Evolutionary conservation across 1,140 invertebrate species (phyloP).

Genomic region (Drosophila repletoides): DNA sequence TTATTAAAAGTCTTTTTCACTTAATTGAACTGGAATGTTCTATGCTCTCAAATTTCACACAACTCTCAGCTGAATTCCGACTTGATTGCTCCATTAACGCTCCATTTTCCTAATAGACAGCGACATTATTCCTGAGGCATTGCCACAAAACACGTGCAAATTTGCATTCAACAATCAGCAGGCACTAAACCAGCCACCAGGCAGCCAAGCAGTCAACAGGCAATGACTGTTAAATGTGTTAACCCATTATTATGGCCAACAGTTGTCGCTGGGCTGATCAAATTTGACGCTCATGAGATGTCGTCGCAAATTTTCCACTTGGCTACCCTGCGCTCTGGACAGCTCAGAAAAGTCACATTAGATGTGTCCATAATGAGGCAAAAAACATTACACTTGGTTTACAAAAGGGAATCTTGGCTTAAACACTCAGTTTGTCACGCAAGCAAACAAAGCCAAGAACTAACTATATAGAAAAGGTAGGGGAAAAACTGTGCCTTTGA

Average conservation of each 20-base stretch:
- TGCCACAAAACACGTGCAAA: constrained; percentile 39
- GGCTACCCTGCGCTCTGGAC: constrained; percentile 29
- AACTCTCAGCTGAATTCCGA: neutral
- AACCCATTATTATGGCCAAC: constrained; percentile 66
- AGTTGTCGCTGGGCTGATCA: constrained; percentile 43
- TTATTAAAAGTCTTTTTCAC: too few species aligned
- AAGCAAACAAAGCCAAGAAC: too few species aligned
- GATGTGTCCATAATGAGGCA: constrained; percentile 54
- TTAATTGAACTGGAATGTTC: too few species aligned
- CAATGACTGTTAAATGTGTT: constrained; percentile 57
- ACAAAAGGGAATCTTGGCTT: neutral
- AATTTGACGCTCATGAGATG: constrained; percentile 43
- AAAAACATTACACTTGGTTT: constrained; percentile 12
- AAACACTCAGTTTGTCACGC: neutral
- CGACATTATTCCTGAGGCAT: constrained; percentile 35
- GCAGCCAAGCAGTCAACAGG: too few species aligned
- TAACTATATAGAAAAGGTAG: too few species aligned
- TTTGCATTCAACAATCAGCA: constrained; percentile 29
- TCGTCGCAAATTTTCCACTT: constrained; percentile 61
- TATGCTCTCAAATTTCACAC: too few species aligned
- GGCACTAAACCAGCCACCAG: neutral
- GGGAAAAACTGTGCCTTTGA: too few species aligned
- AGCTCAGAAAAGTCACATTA: constrained; percentile 58
- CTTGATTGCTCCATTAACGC: constrained; percentile 40
- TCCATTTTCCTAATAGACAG: constrained; percentile 29